Evolutionary conservation across 1,140 invertebrate species (phyloP), one percentile per base, ranked within the genome.

Genomic region (Hesperophylax magnus): DNA sequence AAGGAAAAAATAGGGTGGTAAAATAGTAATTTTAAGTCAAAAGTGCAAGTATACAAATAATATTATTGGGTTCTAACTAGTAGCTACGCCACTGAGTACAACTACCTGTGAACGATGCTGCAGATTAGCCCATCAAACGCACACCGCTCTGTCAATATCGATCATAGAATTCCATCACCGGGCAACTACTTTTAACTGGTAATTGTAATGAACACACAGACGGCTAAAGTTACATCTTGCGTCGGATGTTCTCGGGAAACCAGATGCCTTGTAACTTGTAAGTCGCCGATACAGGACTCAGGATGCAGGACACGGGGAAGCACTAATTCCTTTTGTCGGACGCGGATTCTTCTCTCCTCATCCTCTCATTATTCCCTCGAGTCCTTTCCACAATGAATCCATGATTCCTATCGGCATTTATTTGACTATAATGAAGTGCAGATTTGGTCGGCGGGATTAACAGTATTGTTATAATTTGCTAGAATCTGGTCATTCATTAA

Each of bases 371-470:
- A 81, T 76, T 81, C 54, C 24, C 72, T 77, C 60, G 58, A 80
- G 79, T 80, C 60, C 47, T 69, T 65, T 53, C 18, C 22, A 56
- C 47, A 75, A 52, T 76, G 27, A 24, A 69, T 63, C 9, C 61
- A 27, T 27, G 78, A 75, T 80, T 15, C 52, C 71, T 76, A 77
- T 76, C 79, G 54, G 54, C 71, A 56, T 74, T 74, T 58, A 65
- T 77, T 75, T 54, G 9, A n/a, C 8, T 56, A 71, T 79, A 79
- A 71, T 63, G 69, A 79, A 79, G 78, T 61, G 22, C 65, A 58
- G 78, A 72, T 56, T 79, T 79, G 72, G 58, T 72, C 47, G 27
- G 61, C 31, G 27, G 78, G 78, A 81, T 81, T 76, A 81, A 77
- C 8, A 47, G 22, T 39, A 67, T 77, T 77, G 79, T 79, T 7